Conservation (phyloP, 2,797 vertebrate species). For the Caiman crocodilus region DNA sequence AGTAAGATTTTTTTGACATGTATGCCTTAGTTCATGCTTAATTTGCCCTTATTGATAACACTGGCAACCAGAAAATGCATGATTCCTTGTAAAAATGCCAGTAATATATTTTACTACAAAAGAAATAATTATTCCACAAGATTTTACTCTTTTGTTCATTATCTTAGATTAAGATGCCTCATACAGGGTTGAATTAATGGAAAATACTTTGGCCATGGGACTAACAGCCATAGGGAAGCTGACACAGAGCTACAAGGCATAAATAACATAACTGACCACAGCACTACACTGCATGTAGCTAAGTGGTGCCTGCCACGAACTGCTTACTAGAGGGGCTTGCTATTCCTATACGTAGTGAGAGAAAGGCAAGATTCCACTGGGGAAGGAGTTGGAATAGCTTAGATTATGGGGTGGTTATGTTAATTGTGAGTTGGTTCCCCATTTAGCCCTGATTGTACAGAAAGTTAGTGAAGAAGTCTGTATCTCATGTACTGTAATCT, state of each 20-base stretch:
- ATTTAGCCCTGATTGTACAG: neutral
- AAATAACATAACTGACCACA: neutral
- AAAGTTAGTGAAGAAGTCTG: neutral
- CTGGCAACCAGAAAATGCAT: neutral
- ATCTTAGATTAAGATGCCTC: neutral
- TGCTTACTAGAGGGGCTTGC: neutral
- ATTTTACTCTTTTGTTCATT: neutral
- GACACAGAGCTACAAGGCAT: too few relatives aligned
- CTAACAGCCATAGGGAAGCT: neutral
- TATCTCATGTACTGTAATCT: neutral
- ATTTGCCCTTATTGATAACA: neutral
- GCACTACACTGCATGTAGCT: neutral
- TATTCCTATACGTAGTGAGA: neutral
- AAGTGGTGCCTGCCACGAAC: neutral
- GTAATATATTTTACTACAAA: neutral
- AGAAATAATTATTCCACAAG: neutral
- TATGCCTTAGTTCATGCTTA: neutral
- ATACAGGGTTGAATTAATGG: neutral
- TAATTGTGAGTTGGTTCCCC: neutral
- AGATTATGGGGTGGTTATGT: neutral
- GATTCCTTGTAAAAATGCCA: neutral
- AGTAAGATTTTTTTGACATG: neutral
- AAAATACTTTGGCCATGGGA: too few relatives aligned
- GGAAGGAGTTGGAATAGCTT: conserved; percentile 5
- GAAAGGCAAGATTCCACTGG: neutral